Conservation (phyloP, 2,797 vertebrate genomes). For the Propithecus deckenii region DNA sequence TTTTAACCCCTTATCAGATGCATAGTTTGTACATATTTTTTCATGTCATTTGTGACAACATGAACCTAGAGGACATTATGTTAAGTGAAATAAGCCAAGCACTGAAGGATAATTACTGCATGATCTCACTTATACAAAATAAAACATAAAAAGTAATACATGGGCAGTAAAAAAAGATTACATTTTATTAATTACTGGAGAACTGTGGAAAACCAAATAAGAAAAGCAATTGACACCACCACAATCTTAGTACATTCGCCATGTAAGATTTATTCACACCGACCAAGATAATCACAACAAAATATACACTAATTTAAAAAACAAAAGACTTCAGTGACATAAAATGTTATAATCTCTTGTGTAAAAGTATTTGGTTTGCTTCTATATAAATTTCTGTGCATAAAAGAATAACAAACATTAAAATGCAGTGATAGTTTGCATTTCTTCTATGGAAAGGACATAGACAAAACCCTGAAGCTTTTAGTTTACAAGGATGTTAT, state of each 20-base stretch:
- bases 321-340: constrained; percentile 31
- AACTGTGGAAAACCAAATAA: not conserved
- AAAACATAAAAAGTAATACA: not conserved
- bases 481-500: constrained; percentile 45
- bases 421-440: constrained; percentile 64
- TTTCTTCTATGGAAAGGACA: constrained; percentile 56
- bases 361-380: not conserved
- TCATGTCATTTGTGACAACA: not conserved
- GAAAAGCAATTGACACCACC: not conserved
- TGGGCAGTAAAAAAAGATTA: not conserved
- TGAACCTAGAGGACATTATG: not conserved
- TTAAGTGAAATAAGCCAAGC: not conserved
- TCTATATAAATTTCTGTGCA: constrained; percentile 45
- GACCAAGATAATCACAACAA: constrained; percentile 74
- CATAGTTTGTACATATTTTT: not conserved
- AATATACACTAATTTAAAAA: constrained; percentile 75
- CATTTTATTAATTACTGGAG: not conserved
- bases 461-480: constrained; percentile 5
- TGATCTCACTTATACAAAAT: not conserved
- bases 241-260: constrained; percentile 24
- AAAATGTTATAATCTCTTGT: not conserved
- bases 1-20: not conserved
- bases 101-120: not conserved
- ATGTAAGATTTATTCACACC: constrained; percentile 73
- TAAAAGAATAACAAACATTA: constrained; percentile 64